Percentiles rank a stretch among this genome's conserved stretches.
These are phyloP conservation scores for Poecilia velifera DNA, from an alignment of 2,797 vertebrate species.

Conservation along the genomic window DNA sequence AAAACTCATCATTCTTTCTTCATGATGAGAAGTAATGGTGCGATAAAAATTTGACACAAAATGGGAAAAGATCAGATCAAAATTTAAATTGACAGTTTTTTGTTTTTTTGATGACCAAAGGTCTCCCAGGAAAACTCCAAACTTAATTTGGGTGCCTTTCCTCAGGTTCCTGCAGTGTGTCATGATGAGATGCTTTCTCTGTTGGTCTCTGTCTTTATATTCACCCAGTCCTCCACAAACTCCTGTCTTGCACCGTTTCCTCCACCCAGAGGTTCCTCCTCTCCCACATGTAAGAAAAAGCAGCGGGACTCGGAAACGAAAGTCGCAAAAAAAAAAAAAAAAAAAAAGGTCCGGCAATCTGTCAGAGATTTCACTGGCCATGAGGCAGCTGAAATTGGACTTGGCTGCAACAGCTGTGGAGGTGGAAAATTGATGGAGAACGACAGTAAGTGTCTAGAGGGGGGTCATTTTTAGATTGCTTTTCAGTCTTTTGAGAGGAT, in stretches of 20 bases:
- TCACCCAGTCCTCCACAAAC: slow-evolving; percentile 8
- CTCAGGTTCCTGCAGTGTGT: slow-evolving; percentile 2
- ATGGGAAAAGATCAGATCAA: not conserved
- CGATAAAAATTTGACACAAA: slow-evolving; percentile 14
- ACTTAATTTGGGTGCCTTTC: slow-evolving; percentile 1
- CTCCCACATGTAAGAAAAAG: slow-evolving; percentile 22
- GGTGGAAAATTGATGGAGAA: slow-evolving; percentile 69
- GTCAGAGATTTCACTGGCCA: slow-evolving; percentile 63
- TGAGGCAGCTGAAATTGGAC: slow-evolving; percentile 73
- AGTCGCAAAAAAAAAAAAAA: slow-evolving; percentile 34
- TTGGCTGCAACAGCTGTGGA: slow-evolving; percentile 54
- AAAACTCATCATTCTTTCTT: slow-evolving; percentile 28
- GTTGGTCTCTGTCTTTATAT: slow-evolving; percentile 5
- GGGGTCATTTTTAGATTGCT: slow-evolving; percentile 60
- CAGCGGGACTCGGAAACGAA: slow-evolving; percentile 30
- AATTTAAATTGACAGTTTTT: not conserved
- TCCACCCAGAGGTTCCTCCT: slow-evolving; percentile 13
- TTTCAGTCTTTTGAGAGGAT: slow-evolving; percentile 47
- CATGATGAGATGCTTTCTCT: not conserved
- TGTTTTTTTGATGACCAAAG: not conserved
- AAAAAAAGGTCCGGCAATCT: slow-evolving; percentile 50
- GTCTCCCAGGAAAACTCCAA: not conserved
- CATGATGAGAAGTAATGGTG: slow-evolving; percentile 19
- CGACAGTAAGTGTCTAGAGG: slow-evolving; percentile 67
- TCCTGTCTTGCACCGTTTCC: slow-evolving; percentile 2